These are phyloP conservation scores for Cephus nigrinus DNA, from an alignment of 2,888 invertebrate species.

Conservation along the genomic window DNA sequence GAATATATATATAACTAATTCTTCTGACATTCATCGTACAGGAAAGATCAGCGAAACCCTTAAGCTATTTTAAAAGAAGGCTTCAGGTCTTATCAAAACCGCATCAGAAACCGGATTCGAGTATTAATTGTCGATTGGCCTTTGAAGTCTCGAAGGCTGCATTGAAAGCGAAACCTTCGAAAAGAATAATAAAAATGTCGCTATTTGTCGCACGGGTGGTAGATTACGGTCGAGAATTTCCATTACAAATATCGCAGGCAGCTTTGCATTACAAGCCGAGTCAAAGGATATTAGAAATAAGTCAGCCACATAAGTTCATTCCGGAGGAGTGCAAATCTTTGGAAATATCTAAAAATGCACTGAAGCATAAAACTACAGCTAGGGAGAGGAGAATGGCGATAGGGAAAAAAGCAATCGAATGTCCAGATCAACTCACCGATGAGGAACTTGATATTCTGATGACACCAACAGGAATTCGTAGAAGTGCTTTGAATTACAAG, in stretches of 20 bases:
- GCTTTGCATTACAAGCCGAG: conserved; percentile 41
- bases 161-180: conserved; percentile 22
- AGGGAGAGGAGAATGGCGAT: conserved; percentile 18
- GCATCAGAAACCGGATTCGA: conserved; percentile 3
- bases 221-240: conserved; percentile 32
- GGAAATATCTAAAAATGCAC: conserved; percentile 12
- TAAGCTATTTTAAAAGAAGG: conserved; percentile 34
- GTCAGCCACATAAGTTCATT: conserved; percentile 27
- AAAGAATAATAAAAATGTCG: conserved; percentile 31
- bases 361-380: conserved; percentile 15
- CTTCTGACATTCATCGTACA: conserved; percentile 10
- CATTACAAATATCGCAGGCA: conserved; percentile 31
- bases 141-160: conserved; percentile 16
- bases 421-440: conserved; percentile 35
- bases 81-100: conserved; percentile 33
- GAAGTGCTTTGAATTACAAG: conserved; percentile 39
- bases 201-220: conserved; percentile 24
- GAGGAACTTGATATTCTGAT: conserved; percentile 36
- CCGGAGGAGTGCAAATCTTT: conserved; percentile 30
- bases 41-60: conserved; percentile 40
- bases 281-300: conserved; percentile 34
- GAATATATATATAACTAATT: background rate
- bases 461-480: conserved; percentile 37
- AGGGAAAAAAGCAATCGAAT: conserved; percentile 29
- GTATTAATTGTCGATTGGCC: conserved; percentile 14